phyloP scores from a whole-genome alignment of 2,888 invertebrate genomes.

The Yponomeuta evonymella region DNA sequence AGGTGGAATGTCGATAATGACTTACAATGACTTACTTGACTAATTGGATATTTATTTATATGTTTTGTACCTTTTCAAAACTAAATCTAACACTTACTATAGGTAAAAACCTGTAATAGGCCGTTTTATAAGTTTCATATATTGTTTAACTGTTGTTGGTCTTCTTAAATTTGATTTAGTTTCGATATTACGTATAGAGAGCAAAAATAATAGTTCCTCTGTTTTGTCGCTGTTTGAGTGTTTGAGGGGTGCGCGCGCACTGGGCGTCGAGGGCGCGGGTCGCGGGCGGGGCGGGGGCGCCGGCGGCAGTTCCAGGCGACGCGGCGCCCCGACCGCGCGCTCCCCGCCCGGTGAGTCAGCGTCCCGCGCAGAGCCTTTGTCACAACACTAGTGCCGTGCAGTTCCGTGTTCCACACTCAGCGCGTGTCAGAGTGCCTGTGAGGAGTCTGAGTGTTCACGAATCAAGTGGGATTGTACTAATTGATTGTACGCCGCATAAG shows the following conservation, averaged over 20 bases:
- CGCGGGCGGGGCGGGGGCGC: background rate
- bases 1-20: no score
- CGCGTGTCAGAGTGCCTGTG: background rate
- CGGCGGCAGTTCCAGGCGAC: background rate
- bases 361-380: background rate
- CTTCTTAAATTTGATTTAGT: background rate
- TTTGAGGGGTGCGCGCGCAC: background rate
- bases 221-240: background rate
- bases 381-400: background rate
- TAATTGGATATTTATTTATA: no score
- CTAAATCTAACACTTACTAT: no score
- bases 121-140: no score
- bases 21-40: no score
- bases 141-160: no score
- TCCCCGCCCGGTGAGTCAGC: background rate
- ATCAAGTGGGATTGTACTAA: no score
- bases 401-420: background rate
- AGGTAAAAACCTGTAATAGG: no score
- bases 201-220: background rate
- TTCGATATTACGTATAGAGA: background rate
- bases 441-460: background rate
- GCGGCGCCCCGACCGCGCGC: slow-evolving; percentile 1
- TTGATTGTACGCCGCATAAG: no score
- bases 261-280: background rate
- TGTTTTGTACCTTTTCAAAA: no score